These are phyloP conservation scores for Erannis defoliaria DNA, from an alignment of 2,888 invertebrate genomes.

Conservation along the genomic window DNA sequence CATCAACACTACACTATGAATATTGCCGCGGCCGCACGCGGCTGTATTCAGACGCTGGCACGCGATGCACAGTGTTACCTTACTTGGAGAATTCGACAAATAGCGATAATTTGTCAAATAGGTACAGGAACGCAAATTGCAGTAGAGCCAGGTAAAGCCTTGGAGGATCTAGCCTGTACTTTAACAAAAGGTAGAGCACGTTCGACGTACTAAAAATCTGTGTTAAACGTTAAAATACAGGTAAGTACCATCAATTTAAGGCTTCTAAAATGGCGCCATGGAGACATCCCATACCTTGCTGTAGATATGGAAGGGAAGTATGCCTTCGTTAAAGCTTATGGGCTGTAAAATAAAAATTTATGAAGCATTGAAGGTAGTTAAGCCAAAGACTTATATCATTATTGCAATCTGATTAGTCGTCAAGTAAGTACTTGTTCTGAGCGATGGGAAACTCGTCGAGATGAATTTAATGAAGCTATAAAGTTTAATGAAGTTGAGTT, in stretches of 20 bases:
- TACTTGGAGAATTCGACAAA: too few relatives aligned
- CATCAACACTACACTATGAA: too few relatives aligned
- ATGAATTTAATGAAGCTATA: neutral
- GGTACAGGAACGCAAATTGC: too few relatives aligned
- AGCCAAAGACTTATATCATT: conserved; percentile 13
- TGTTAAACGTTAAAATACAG: neutral
- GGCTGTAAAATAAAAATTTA: conserved; percentile 30
- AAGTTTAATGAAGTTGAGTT: neutral
- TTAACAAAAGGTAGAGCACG: too few relatives aligned
- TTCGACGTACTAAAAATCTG: too few relatives aligned
- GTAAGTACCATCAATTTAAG: neutral
- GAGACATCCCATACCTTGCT: conserved; percentile 12
- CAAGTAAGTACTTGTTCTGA: conserved; percentile 11
- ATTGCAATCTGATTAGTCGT: conserved; percentile 14
- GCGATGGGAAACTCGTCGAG: conserved; percentile 11
- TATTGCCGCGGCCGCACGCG: too few relatives aligned
- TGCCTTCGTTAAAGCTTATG: conserved; percentile 21
- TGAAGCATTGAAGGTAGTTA: conserved; percentile 24
- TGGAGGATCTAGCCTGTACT: too few relatives aligned
- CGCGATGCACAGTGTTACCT: too few relatives aligned
- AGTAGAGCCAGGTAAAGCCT: too few relatives aligned
- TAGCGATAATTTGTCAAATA: too few relatives aligned
- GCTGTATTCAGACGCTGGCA: too few relatives aligned
- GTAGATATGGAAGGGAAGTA: conserved; percentile 21
- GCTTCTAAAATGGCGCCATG: neutral